These are phyloP conservation scores for Belonocnema kinseyi DNA, from an alignment of 1,140 invertebrate genomes.

Conservation along the genomic window DNA sequence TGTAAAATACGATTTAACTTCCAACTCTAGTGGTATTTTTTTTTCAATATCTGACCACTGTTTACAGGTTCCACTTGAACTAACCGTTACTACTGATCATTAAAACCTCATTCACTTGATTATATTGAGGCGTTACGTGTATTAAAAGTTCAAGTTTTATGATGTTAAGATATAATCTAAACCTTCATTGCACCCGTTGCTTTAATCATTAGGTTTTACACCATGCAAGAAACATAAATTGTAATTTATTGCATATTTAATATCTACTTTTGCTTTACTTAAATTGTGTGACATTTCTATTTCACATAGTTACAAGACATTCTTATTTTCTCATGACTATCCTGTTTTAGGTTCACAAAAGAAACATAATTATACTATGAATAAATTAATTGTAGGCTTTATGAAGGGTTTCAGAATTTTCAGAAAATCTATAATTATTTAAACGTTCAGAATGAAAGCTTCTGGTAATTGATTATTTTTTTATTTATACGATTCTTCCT, in stretches of 20 bases:
- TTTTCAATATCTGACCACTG: not conserved
- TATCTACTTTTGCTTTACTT: not conserved
- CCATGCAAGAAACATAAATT: not conserved
- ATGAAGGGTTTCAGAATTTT: too few species aligned
- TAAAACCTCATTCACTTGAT: conserved; percentile 13
- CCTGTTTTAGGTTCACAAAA: too few species aligned
- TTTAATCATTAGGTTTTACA: conserved; percentile 23
- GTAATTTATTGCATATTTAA: conserved; percentile 9
- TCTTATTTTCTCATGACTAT: too few species aligned
- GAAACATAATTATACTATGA: too few species aligned
- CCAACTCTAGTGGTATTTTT: not conserved
- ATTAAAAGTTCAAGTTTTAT: conserved; percentile 1
- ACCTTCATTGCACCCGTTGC: conserved; percentile 6
- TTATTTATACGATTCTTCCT: too few species aligned
- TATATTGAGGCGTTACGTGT: conserved; percentile 6
- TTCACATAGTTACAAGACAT: too few species aligned
- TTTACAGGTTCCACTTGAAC: conserved; percentile 5
- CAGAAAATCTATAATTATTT: too few species aligned
- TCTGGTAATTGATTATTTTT: too few species aligned
- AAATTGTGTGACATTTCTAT: too few species aligned
- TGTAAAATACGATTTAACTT: conserved; percentile 17
- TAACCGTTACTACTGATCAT: conserved; percentile 4
- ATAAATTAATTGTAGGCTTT: too few species aligned
- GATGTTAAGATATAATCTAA: conserved; percentile 17
- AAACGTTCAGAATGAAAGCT: too few species aligned